phyloP scores from a whole-genome alignment of 2,113 vertebrate genomes.

The Dicerorhinus sumatrensis region DNA sequence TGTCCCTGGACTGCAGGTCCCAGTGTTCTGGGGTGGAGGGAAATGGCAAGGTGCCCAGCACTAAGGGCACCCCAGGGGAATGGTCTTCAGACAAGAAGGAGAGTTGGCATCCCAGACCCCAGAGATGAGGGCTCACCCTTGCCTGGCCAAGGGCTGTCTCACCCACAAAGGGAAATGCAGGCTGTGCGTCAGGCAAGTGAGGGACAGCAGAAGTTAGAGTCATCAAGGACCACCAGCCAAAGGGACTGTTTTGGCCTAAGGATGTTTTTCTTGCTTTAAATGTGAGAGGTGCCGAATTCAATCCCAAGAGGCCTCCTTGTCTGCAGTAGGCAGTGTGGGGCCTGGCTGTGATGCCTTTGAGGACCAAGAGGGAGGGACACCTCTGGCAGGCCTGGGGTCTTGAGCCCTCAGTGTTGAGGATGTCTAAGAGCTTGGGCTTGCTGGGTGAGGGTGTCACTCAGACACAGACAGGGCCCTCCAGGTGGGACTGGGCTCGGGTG shows the following conservation, averaged over 20 bases:
- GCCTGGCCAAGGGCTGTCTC: neutral
- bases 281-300: neutral
- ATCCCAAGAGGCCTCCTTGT: neutral
- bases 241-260: neutral
- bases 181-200: neutral
- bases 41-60: neutral
- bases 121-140: neutral
- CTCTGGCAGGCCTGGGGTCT: neutral
- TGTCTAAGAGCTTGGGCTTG: neutral
- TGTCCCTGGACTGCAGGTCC: neutral
- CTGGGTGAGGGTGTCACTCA: neutral
- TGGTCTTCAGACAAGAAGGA: neutral
- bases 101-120: neutral
- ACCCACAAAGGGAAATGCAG: neutral
- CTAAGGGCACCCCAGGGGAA: neutral
- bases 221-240: neutral
- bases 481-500: neutral
- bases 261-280: neutral
- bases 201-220: neutral
- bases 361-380: neutral
- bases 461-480: neutral
- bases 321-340: neutral
- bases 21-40: neutral
- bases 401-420: neutral
- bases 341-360: neutral